Base-by-base conservation (phyloP, 1,140 invertebrate genomes). In the Centruroides sculpturatus region DNA sequence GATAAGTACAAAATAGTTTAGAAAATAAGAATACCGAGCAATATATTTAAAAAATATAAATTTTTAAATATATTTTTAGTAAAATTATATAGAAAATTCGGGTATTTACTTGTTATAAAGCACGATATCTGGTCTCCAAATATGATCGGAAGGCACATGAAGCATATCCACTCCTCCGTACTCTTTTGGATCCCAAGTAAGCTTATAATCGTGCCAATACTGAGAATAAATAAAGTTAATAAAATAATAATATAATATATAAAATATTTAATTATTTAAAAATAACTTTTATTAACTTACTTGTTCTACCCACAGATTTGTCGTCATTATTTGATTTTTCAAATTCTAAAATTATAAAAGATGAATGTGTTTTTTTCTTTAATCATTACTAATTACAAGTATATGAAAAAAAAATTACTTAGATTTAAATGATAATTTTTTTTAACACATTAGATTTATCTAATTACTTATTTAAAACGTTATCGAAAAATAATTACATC, bases 321-420 rank as follows among this genome's bases (percentile, higher is more conserved):
- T 92, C 61, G 89, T 93, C 86, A 93, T 91, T 66, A 89, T 89
- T 74, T 89, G 87, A 71, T 88, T 89, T 76, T 90, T 92, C 76
- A 92, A 79, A 79, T 92, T 91, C 89, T 92, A 84, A 67, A 62
- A 23, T 23, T 23, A 23, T 23, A 23, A 62, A 13, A 54, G 23
- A 55, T 3, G 41, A 41, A 41, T 41, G n/a, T n/a, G n/a, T n/a
- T n/a, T 23, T 23, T 23, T 23, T 23, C 23, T 23, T 23, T 2
- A 2, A 23, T 23, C 23, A 23, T 23, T 23, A 23, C 23, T 23
- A 23, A 23, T 23, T 23, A 23, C 23, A 23, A 23, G 23, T 23
- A 23, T n/a, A n/a, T n/a, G 23, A 23, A 2, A 23, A 23, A 23
- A 23, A 23, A 23, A 23, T 23, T 23, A 23, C 23, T 23, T 23